Evolutionary conservation across 23 tunicate species (phyloP), one percentile per base, ranked within the genome.

Genomic region (Trididemnum clinides): DNA sequence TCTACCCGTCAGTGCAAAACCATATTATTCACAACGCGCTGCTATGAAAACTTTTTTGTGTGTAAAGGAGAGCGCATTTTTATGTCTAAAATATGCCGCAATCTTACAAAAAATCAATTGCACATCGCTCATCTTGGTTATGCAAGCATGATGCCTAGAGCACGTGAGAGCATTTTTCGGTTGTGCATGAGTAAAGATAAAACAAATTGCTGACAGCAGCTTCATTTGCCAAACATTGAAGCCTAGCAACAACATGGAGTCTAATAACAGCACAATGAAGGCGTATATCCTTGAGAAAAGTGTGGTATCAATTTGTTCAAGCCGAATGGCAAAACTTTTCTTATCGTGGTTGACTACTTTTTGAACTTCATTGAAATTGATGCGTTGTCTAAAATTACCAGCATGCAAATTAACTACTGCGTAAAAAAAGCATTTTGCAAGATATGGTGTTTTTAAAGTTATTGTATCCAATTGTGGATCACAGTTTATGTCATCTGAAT

Each of bases 61-160:
- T 26, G 12, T 22, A 63, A 63, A 63, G 71, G 71, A 6, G 71
- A 63, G 20, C 27, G 71, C 12, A 63, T 63, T 63, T 63, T 22
- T 10, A 20, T 63, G 20, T 21, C 71, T 21, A 15, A 63, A 26
- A 63, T 21, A 20, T 21, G 27, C 28, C 71, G 71, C 12, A 63
- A 63, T 22, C 10, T 21, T 22, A 20, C 20, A 15, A 63, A 63
- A 26, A 21, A 10, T 7, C 27, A 63, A 6, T 26, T 63, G 29
- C 71, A 63, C 29, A 63, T 7, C 6, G 71, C 71, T 21, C 71
- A 63, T 63, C 71, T 63, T 10, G 71, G 71, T 21, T 63, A 63
- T 63, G 71, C 27, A 6, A 63, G 71, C 29, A 63, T 63, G 21
- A 63, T 63, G 71, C 71, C n/a, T 21, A 10, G 71, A 63, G 71